Conservation (phyloP, 2,888 invertebrate genomes). For the Phortica okadai region DNA sequence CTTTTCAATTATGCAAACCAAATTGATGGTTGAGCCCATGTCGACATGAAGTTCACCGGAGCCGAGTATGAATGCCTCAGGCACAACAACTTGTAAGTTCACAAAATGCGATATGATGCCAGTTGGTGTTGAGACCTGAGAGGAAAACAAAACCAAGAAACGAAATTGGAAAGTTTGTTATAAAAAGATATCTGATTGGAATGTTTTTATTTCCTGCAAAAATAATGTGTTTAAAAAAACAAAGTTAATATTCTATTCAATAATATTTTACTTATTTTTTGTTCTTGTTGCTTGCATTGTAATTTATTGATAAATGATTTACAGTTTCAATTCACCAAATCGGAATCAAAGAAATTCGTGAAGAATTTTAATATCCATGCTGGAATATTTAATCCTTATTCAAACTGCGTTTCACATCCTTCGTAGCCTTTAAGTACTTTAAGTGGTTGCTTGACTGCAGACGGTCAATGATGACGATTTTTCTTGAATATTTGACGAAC, state of each 20-base stretch:
- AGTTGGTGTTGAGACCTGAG: slow-evolving; percentile 88
- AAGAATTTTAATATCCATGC: background rate
- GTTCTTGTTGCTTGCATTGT: background rate
- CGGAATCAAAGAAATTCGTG: background rate
- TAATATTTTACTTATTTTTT: background rate
- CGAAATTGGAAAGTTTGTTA: slow-evolving; percentile 37
- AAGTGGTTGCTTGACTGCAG: background rate
- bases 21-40: slow-evolving; percentile 91
- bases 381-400: background rate
- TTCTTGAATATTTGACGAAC: slow-evolving; percentile 7
- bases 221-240: too few relatives aligned
- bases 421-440: too few relatives aligned
- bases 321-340: too few relatives aligned
- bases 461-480: background rate
- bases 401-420: background rate
- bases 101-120: slow-evolving; percentile 92
- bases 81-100: slow-evolving; percentile 91
- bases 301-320: background rate
- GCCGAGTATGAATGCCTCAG: slow-evolving; percentile 92
- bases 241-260: too few relatives aligned
- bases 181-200: slow-evolving; percentile 12
- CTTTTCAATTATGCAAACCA: slow-evolving; percentile 93
- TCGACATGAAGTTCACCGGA: slow-evolving; percentile 93
- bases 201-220: too few relatives aligned
- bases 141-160: slow-evolving; percentile 51